Conservation (phyloP, 2,888 invertebrate genomes). For the Chrysopilus asiliformis region DNA sequence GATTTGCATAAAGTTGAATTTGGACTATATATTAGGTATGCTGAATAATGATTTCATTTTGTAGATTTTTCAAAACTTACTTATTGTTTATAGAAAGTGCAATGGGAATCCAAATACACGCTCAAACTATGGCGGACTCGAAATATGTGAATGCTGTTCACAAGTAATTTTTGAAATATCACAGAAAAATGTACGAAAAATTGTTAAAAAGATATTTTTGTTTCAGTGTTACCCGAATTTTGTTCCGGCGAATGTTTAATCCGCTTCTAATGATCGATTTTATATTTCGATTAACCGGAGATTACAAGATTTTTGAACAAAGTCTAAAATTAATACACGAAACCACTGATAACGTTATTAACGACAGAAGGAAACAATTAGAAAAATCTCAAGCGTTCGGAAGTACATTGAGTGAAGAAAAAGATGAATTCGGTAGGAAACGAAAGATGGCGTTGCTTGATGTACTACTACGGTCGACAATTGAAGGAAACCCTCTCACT, state of each 20-base stretch:
- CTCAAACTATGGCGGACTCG: conserved; percentile 49
- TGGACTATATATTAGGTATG: no score
- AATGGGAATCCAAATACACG: conserved; percentile 61
- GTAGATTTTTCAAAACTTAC: no score
- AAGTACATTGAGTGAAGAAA: not conserved
- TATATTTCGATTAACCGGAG: conserved; percentile 5
- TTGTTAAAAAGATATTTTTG: not conserved
- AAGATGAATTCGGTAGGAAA: conserved; percentile 32
- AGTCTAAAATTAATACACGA: conserved; percentile 6
- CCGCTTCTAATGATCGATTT: conserved; percentile 4
- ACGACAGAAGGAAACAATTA: conserved; percentile 4
- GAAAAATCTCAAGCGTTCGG: not conserved
- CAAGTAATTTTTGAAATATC: conserved; percentile 37
- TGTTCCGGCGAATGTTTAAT: conserved; percentile 10
- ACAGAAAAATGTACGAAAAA: not conserved
- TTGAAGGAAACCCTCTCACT: conserved; percentile 39
- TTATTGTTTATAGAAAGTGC: conserved; percentile 49
- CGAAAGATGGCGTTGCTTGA: conserved; percentile 48
- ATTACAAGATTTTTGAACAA: conserved; percentile 1
- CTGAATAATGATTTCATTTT: no score
- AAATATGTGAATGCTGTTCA: conserved; percentile 56
- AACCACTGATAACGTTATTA: conserved; percentile 10
- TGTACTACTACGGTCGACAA: conserved; percentile 41
- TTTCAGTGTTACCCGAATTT: conserved; percentile 2
- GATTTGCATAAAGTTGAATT: no score